Evolutionary conservation across 2,888 invertebrate genomes (phyloP).

Genomic region (Ichneumon xanthorius): DNA sequence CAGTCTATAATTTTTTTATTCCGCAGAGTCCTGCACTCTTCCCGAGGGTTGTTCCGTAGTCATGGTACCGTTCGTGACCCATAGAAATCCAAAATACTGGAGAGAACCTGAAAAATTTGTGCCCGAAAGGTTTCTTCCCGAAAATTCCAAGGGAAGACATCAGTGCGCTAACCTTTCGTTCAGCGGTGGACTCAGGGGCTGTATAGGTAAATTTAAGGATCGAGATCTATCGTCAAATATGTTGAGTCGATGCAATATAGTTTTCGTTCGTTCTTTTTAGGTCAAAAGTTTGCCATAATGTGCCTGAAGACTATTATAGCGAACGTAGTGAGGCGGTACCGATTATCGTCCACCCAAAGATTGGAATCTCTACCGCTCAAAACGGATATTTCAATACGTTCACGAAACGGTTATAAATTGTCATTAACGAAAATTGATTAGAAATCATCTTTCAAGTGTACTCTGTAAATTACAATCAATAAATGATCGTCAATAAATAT

Average conservation of each 20-base stretch:
- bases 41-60: slow-evolving; percentile 72
- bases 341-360: slow-evolving; percentile 54
- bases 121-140: slow-evolving; percentile 73
- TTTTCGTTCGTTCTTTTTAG: slow-evolving; percentile 42
- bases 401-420: slow-evolving; percentile 69
- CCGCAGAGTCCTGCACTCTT: slow-evolving; percentile 68
- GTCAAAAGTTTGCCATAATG: slow-evolving; percentile 73
- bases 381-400: slow-evolving; percentile 71
- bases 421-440: slow-evolving; percentile 60
- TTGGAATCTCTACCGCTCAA: slow-evolving; percentile 66
- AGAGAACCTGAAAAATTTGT: slow-evolving; percentile 73
- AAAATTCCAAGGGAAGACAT: slow-evolving; percentile 70
- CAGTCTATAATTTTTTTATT: neutral
- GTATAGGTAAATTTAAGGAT: slow-evolving; percentile 62
- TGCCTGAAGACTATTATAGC: slow-evolving; percentile 72
- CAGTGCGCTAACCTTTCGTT: slow-evolving; percentile 72
- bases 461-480: neutral
- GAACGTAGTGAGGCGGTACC: slow-evolving; percentile 70
- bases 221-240: neutral
- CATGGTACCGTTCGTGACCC: slow-evolving; percentile 69
- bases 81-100: slow-evolving; percentile 72
- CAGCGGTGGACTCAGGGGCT: slow-evolving; percentile 69
- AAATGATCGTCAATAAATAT: neutral
- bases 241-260: neutral
- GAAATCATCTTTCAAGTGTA: neutral